Conservation (phyloP, 2,113 vertebrate species). For the Willisornis vidua region DNA sequence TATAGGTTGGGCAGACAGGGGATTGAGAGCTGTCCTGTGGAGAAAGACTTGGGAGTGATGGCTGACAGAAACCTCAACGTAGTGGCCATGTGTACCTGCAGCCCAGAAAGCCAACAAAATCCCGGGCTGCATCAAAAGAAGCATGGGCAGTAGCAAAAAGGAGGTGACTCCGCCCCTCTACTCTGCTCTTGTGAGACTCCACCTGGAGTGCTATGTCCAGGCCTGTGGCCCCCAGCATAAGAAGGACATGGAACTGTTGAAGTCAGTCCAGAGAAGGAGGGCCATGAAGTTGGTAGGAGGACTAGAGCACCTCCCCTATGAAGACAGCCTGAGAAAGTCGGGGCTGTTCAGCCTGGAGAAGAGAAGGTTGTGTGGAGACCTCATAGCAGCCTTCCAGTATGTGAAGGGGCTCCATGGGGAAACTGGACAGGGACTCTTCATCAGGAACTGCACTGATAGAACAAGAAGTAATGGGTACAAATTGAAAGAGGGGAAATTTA, state of each 20-base stretch:
- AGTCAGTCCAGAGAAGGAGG: not conserved
- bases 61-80: not conserved
- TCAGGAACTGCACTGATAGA: not conserved
- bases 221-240: not conserved
- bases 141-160: rapidly evolving
- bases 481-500: not conserved
- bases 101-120: rapidly evolving
- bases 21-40: not conserved
- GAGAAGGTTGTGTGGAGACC: not conserved
- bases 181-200: not conserved
- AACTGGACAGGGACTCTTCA: not conserved
- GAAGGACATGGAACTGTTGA: not conserved
- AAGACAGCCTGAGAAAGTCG: not conserved
- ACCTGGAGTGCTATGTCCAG: not conserved
- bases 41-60: not conserved
- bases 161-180: not conserved
- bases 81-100: not conserved
- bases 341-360: not conserved
- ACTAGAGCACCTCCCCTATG: not conserved
- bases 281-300: not conserved
- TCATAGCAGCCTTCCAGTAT: not conserved
- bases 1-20: not conserved
- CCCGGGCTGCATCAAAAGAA: not conserved
- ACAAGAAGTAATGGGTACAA: not conserved
- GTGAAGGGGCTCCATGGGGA: not conserved